Conservation (phyloP, 2,113 vertebrate genomes). For the Campylomormyrus tamandua region DNA sequence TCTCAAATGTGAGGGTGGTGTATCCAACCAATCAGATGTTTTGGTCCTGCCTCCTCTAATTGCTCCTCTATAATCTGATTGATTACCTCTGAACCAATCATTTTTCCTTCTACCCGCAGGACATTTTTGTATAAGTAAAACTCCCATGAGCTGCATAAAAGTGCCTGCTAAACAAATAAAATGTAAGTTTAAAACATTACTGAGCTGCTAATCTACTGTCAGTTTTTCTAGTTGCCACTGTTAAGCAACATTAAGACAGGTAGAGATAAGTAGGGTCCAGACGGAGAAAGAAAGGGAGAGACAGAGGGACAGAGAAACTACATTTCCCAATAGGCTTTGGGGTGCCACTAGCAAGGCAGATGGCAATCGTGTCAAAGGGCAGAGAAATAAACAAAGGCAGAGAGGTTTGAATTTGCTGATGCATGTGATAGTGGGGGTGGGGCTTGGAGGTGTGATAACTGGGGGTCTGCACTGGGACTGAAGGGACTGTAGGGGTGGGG, state of each 20-base stretch:
- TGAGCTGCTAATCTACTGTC: background rate
- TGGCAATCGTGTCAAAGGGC: conserved; percentile 6
- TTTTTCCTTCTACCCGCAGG: no score
- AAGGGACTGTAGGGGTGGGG: background rate
- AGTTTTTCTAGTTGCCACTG: background rate
- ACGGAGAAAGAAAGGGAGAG: background rate
- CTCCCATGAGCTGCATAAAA: background rate
- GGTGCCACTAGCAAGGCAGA: conserved; percentile 8
- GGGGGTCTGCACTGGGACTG: background rate
- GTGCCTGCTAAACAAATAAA: background rate
- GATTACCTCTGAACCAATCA: background rate
- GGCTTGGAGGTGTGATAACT: background rate
- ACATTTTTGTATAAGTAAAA: no score
- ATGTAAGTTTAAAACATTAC: background rate
- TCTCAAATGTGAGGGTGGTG: background rate
- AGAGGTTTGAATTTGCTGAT: background rate
- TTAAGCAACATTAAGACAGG: background rate
- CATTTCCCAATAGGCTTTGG: conserved; percentile 10
- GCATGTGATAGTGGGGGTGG: background rate
- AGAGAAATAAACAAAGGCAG: conserved; percentile 5
- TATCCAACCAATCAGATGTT: background rate
- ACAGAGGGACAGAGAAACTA: background rate
- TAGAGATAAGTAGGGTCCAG: background rate
- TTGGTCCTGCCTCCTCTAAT: background rate
- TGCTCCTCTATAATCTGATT: background rate